phyloP scores from a whole-genome alignment of 2,888 invertebrate genomes.

The Xanthostigma xanthostigma region DNA sequence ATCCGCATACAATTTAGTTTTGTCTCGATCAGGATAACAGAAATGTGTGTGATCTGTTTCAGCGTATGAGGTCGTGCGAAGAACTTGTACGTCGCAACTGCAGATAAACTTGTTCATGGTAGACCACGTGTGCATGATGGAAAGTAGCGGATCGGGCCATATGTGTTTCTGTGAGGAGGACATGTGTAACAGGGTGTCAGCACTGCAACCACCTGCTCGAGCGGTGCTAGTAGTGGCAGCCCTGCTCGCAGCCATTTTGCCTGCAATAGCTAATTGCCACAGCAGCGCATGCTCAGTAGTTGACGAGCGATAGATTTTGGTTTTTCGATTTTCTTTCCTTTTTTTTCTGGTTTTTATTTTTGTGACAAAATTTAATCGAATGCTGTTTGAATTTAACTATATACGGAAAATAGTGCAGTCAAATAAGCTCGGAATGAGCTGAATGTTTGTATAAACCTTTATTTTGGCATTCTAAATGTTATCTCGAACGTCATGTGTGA shows the following conservation, averaged over 20 bases:
- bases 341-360: too few relatives aligned
- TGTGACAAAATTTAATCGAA: too few relatives aligned
- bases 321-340: too few relatives aligned
- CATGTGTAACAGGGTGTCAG: conserved; percentile 63
- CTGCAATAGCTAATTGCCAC: conserved; percentile 1
- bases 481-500: too few relatives aligned
- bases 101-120: conserved; percentile 96
- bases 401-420: too few relatives aligned
- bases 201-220: conserved; percentile 4
- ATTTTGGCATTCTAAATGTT: too few relatives aligned
- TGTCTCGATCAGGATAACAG: background rate
- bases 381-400: too few relatives aligned
- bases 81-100: conserved; percentile 85
- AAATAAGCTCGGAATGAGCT: too few relatives aligned
- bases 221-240: conserved; percentile 2
- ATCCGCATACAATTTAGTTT: background rate
- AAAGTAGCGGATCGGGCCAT: conserved; percentile 94
- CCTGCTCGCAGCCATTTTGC: conserved; percentile 3
- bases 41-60: conserved; percentile 25
- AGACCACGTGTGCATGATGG: conserved; percentile 97
- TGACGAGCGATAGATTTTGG: too few relatives aligned
- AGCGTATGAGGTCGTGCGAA: conserved; percentile 82
- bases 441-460: too few relatives aligned
- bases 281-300: background rate
- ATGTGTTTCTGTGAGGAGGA: conserved; percentile 98